Evolutionary conservation across 2,113 vertebrate species (phyloP), one percentile per base, ranked within the genome.

Genomic region (Reinhardtius hippoglossoides): DNA sequence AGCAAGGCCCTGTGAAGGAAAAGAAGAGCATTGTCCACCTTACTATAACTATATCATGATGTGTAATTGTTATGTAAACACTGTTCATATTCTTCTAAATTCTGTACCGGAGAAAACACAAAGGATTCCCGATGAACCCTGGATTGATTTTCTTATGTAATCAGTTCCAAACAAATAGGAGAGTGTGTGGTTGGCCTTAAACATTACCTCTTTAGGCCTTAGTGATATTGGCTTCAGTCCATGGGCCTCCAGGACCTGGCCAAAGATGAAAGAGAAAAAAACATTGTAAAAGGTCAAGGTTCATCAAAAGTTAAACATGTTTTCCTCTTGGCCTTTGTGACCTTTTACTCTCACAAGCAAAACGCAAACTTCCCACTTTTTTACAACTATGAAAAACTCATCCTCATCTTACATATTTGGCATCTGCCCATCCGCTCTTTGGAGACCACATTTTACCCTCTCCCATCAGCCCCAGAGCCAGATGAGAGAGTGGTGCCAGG

Each of bases 371-470:
- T 71, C 59, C 59, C 74, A 4, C 1, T 21, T 40, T 67, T 72
- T 16, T 67, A 57, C 40, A 76, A 65, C 50, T 15, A 68, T 15
- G 1, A 23, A 44, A 59, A 65, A 26, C 31, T 50, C 26, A 18
- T 57, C 54, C 27, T 40, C 40, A 44, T 42, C 97, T 96, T 96
- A 99, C 98, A 0, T 99, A 99, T 98, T 99, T 99, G 74, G 98
- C 97, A 57, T 99, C 97, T 21, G 98, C 98, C 98, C 98, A 99
- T 67, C 98, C 98, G 54, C 98, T 99, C 91, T 97, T 99, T 0
- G 98, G 98, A 16, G 98, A 99, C 98, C 98, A 99, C 98, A 99
- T 99, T 94, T 97, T 98, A 14, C 98, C 98, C 90, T 99, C 98
- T 88, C 98, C 98, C 88, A 97, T 98, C 52, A 99, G 92, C 50